Conservation (phyloP, 2,888 invertebrate species). For the Scaptomyza flava region DNA sequence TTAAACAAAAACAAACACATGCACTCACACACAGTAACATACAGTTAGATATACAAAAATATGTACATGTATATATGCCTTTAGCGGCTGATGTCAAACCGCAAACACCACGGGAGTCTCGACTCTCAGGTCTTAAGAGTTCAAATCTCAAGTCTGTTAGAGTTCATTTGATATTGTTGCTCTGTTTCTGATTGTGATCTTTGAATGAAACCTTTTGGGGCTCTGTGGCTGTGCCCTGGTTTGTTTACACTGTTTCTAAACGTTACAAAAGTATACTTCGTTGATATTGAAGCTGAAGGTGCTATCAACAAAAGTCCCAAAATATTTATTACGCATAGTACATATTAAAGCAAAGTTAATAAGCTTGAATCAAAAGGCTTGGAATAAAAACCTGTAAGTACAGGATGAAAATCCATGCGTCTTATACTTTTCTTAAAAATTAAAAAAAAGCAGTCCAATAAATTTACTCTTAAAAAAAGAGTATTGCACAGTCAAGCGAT, state of each 20-base stretch:
- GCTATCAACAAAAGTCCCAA: no score
- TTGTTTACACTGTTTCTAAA: constrained; percentile 10
- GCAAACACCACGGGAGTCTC: constrained; percentile 68
- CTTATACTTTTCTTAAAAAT: no score
- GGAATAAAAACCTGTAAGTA: no score
- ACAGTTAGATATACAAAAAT: background rate
- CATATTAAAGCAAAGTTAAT: no score
- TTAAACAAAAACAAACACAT: constrained; percentile 44
- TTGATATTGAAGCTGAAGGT: background rate
- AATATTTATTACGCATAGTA: no score
- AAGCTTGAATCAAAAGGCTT: no score
- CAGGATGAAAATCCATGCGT: no score
- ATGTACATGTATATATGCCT: constrained; percentile 15
- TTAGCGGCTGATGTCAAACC: constrained; percentile 55
- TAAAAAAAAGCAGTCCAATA: no score
- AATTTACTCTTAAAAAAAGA: no score
- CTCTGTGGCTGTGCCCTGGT: constrained; percentile 33
- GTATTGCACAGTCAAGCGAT: background rate
- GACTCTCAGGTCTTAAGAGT: constrained; percentile 17
- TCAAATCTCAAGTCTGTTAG: constrained; percentile 15
- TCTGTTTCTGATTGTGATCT: constrained; percentile 67
- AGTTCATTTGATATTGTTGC: constrained; percentile 65
- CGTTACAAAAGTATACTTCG: background rate
- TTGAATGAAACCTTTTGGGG: constrained; percentile 59
- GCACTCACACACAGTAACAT: constrained; percentile 7